Base-by-base conservation (phyloP, 2,888 invertebrate species). In the Drosophila kuntzei region DNA sequence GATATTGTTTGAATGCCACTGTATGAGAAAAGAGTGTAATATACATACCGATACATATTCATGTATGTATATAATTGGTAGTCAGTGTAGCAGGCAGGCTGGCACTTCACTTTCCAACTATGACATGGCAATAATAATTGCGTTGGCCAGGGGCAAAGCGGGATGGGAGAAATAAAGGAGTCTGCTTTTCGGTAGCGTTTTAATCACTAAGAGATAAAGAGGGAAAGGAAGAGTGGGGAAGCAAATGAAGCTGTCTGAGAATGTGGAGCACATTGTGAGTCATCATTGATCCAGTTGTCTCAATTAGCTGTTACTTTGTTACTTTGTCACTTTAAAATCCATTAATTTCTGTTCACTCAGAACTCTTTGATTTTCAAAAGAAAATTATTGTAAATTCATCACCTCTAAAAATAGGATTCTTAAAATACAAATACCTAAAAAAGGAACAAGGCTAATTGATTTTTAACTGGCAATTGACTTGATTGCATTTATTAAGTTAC, bases 1-100 rank as follows among this genome's bases (percentile, higher is more conserved):
- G 84, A 89, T 82, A 86, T 88, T 84, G 83, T 88, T 90, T 88
- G 89, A 87, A 90, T 87, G 87, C 88, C 85, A 85, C 84, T 74
- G 85, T 76, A 75, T 59, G 61, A 65, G 25, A 32, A 43, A 34
- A 25, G 9, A 51, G 39, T 62, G 61, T 55, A 61, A 72, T 71
- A 54, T 36, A 36, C 54, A 54, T 43, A 60, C 43, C 39, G 22
- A 16, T 37, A 43, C 47, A 59, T 29, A 46, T 44, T 18, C 32
- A 20, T 6, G 39, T 61, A 49, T 44, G 51, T 34, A 70, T 64
- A 83, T 86, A 83, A 83, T 83, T 88, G 89, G 82, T 66, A 71
- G 79, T 58, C 71, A 61, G 63, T 71, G 71, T 71, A 58, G 62
- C 51, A 53, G 63, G 68, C 47, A n/a, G 59, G 16, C 65, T 65